Evolutionary conservation across 2,888 invertebrate species (phyloP), one percentile per base, ranked within the genome.

Genomic region (Aphidius colemani): DNA sequence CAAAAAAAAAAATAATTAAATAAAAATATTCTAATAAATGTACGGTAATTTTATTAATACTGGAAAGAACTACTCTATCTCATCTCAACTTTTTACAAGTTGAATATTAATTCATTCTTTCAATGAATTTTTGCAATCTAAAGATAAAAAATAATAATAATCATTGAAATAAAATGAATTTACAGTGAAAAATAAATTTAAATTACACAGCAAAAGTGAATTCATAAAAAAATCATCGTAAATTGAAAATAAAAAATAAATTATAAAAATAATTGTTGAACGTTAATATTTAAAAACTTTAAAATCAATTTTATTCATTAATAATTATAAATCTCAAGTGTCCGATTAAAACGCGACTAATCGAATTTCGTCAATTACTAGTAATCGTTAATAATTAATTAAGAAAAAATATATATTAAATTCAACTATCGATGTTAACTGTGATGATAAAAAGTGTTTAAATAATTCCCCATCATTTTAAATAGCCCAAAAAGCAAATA

Each of bases 321-420:
- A 46, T 46, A n/a, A 46, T 11, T 46, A 46, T 46, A 11, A 10
- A 46, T 46, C 11, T 11, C 10, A 18, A 50, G 18, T 50, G 13
- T 13, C 46, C 11, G 46, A 46, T 50, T 6, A 50, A 50, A 18
- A 18, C 7, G 73, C 74, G 72, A 74, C 74, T 71, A 75, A 75
- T 69, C 70, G 72, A 76, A 73, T 72, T 67, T 64, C 74, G 80
- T 79, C 79, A 79, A 80, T 80, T 79, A 80, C 68, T 72, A 74
- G 67, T 70, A 66, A 48, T 56, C 60, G 61, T 49, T 53, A 60
- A 11, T 50, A 43, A 50, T 44, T 44, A 7, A 10, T 57, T 40
- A 30, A 30, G 30, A 43, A 11, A 48, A 48, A 9, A 59, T 40
- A 11, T 43, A 50, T 59, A 44, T 51, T 70, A 71, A 72, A 70